Evolutionary conservation across 2,888 invertebrate genomes (phyloP).

Genomic region (Hypomecis atomaria): DNA sequence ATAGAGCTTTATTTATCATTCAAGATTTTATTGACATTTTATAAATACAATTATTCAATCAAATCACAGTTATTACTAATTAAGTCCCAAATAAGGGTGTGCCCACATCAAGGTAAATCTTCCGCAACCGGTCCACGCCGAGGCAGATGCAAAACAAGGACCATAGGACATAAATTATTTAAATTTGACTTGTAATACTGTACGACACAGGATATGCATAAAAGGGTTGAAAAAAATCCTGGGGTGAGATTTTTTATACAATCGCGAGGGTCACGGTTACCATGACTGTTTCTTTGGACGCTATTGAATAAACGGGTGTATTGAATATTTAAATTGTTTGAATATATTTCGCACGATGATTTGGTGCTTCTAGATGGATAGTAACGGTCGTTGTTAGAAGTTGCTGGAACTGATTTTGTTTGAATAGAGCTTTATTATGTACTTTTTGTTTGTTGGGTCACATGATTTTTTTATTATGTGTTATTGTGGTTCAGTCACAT

Average conservation of each 20-base stretch:
- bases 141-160: slow-evolving; percentile 75
- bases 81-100: slow-evolving; percentile 16
- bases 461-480: background rate
- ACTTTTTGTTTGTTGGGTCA: background rate
- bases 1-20: too few relatives aligned
- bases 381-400: slow-evolving; percentile 23
- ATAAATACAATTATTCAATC: background rate
- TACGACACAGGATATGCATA: slow-evolving; percentile 82
- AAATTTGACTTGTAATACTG: slow-evolving; percentile 83
- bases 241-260: slow-evolving; percentile 76
- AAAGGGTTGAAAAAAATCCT: slow-evolving; percentile 78
- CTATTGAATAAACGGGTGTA: slow-evolving; percentile 62
- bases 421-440: slow-evolving; percentile 22
- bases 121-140: slow-evolving; percentile 47
- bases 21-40: background rate
- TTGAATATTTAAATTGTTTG: slow-evolving; percentile 68
- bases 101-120: slow-evolving; percentile 36
- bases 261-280: slow-evolving; percentile 60
- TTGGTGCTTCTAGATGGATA: slow-evolving; percentile 36
- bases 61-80: slow-evolving; percentile 7
- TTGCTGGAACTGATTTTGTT: slow-evolving; percentile 28
- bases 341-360: slow-evolving; percentile 73
- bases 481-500: background rate
- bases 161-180: slow-evolving; percentile 80
- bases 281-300: slow-evolving; percentile 60